These are phyloP conservation scores for Crotalus viridis DNA, from an alignment of 2,113 vertebrate genomes.

Conservation along the genomic window DNA sequence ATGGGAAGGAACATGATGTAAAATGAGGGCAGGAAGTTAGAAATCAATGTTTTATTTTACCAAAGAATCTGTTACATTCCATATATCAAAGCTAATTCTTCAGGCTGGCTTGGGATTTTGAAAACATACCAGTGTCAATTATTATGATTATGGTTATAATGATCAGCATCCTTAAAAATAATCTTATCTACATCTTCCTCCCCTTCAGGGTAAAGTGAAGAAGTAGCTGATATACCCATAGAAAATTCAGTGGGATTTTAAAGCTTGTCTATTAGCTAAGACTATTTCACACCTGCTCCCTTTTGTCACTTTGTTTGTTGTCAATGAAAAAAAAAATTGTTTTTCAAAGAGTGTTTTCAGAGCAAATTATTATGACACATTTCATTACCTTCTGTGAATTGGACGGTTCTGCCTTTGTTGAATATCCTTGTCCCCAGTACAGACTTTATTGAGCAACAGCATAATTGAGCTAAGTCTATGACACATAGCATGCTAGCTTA, in stretches of 20 bases:
- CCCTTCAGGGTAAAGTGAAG: constrained; percentile 22
- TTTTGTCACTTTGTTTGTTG: constrained; percentile 64
- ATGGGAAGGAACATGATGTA: background rate
- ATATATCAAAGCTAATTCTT: constrained; percentile 17
- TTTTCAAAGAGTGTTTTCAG: constrained; percentile 51
- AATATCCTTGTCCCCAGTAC: constrained; percentile 41
- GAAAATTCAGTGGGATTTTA: constrained; percentile 39
- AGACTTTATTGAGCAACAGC: constrained; percentile 43
- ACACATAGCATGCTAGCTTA: constrained; percentile 21
- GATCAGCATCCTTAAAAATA: constrained; percentile 27
- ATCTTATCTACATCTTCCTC: constrained; percentile 5
- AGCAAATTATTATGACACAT: constrained; percentile 63
- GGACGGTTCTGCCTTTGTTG: constrained; percentile 51
- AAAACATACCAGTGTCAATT: background rate
- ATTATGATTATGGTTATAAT: constrained; percentile 15
- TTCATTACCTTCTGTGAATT: constrained; percentile 64
- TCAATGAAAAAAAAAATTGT: constrained; percentile 63
- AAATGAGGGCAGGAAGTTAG: background rate
- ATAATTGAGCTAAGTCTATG: constrained; percentile 55
- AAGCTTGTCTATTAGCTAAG: constrained; percentile 48
- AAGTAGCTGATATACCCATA: constrained; percentile 44
- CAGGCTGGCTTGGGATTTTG: constrained; percentile 16
- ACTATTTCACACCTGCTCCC: constrained; percentile 65
- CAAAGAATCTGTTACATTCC: background rate
- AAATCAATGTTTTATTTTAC: background rate